These are phyloP conservation scores for Phalanger gymnotis DNA, from an alignment of 2,797 vertebrate species.

Conservation along the genomic window DNA sequence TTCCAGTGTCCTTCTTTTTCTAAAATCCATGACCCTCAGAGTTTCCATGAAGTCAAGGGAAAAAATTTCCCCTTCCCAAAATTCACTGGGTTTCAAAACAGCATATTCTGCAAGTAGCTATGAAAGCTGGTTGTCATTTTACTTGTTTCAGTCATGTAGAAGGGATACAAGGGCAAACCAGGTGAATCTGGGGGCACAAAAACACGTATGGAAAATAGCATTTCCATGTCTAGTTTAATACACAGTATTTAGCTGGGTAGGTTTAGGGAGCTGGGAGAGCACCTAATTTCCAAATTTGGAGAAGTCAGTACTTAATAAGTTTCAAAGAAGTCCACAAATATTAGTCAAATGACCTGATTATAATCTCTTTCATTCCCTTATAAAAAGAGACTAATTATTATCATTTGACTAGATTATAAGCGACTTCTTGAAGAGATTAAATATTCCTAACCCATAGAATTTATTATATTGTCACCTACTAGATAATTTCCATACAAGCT, in stretches of 20 bases:
- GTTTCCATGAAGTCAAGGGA: constrained; percentile 30
- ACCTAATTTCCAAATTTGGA: constrained; percentile 13
- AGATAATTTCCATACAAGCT: constrained; percentile 38
- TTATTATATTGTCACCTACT: neutral
- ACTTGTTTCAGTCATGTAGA: neutral
- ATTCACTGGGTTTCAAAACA: neutral
- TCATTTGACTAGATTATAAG: neutral
- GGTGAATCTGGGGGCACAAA: neutral
- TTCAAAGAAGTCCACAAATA: neutral
- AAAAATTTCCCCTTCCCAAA: neutral
- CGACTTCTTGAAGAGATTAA: neutral
- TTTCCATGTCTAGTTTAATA: neutral
- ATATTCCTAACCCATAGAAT: neutral
- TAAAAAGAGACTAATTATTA: constrained; percentile 19
- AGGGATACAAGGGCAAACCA: neutral
- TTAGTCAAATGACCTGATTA: neutral
- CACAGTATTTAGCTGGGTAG: constrained; percentile 22
- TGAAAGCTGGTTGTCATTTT: neutral
- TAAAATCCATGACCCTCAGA: constrained; percentile 1
- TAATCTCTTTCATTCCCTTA: constrained; percentile 16
- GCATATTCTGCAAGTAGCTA: constrained; percentile 13
- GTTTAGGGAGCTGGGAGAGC: neutral
- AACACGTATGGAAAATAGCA: constrained; percentile 26
- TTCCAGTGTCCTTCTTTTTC: constrained; percentile 10
- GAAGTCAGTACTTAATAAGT: accelerated